These are phyloP conservation scores for Zaprionus lachaisei DNA, from an alignment of 1,140 invertebrate genomes.

Conservation along the genomic window DNA sequence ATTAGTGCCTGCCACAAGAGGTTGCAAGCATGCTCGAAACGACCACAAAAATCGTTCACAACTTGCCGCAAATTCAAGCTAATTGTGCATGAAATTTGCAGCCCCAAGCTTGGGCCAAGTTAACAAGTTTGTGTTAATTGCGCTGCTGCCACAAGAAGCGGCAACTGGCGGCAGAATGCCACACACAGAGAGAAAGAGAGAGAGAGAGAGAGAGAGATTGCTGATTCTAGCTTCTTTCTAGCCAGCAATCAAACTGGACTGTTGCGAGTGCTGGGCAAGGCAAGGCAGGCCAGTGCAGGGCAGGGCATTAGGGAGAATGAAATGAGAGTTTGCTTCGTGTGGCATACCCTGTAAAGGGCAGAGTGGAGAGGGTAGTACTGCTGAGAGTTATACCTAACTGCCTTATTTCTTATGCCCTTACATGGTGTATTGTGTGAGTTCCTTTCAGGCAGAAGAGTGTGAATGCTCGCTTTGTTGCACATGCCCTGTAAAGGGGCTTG, in stretches of 20 bases:
- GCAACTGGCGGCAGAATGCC: slow-evolving; percentile 4
- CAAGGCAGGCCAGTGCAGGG: no score
- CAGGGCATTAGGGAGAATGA: neutral
- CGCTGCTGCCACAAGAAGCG: slow-evolving; percentile 36
- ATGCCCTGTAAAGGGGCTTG: neutral
- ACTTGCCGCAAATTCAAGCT: slow-evolving; percentile 22
- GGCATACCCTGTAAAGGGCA: neutral
- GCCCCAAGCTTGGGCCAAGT: slow-evolving; percentile 13
- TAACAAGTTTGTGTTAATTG: slow-evolving; percentile 45
- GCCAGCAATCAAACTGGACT: neutral
- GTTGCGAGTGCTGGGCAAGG: neutral
- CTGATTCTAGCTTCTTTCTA: neutral
- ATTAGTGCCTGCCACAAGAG: slow-evolving; percentile 15
- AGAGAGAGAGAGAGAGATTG: neutral
- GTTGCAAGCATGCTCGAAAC: slow-evolving; percentile 12
- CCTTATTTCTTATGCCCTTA: no score
- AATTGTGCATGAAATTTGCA: slow-evolving; percentile 49
- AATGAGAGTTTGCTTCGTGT: neutral
- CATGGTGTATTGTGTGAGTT: neutral
- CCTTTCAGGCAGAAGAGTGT: neutral
- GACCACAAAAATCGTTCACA: slow-evolving; percentile 21
- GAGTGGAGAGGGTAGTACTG: neutral
- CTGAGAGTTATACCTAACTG: neutral
- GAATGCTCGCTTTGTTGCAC: neutral
- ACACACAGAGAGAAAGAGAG: no score